Conservation (phyloP, 1,140 invertebrate species). For the Zaprionus nigranus region DNA sequence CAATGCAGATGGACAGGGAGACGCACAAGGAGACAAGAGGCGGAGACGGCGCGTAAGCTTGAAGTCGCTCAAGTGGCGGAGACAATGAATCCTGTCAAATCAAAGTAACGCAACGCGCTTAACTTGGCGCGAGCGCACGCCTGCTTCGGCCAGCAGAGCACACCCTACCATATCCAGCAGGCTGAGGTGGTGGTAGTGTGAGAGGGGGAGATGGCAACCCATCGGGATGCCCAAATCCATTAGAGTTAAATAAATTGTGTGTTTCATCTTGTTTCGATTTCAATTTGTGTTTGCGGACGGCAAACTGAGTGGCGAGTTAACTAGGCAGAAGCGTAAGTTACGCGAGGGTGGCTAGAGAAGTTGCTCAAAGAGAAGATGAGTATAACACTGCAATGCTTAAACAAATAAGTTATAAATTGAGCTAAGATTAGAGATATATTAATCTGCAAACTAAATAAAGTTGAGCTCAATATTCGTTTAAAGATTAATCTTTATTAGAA, state of each 20-base stretch:
- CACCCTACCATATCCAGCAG: conserved; percentile 2
- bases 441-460: too few species aligned
- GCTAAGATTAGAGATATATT: too few species aligned
- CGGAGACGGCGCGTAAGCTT: conserved; percentile 55
- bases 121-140: conserved; percentile 12
- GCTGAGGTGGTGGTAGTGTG: background rate
- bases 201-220: conserved; percentile 20
- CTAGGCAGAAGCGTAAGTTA: conserved; percentile 46
- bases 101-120: conserved; percentile 56
- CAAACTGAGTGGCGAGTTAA: conserved; percentile 49
- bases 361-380: background rate
- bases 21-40: conserved; percentile 6
- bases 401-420: too few species aligned
- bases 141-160: background rate
- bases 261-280: conserved; percentile 56
- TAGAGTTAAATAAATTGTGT: conserved; percentile 79
- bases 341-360: conserved; percentile 38
- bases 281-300: conserved; percentile 53
- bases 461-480: too few species aligned
- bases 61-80: conserved; percentile 74
- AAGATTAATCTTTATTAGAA: too few species aligned
- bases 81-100: conserved; percentile 82
- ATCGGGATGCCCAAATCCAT: conserved; percentile 71
- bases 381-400: background rate
- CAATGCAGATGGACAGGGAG: conserved; percentile 18